A percentile compares a stretch with the other conserved stretches of the same genome.
Evolutionary conservation across 2,888 invertebrate genomes (phyloP).

Genomic region (Fragum sueziense): DNA sequence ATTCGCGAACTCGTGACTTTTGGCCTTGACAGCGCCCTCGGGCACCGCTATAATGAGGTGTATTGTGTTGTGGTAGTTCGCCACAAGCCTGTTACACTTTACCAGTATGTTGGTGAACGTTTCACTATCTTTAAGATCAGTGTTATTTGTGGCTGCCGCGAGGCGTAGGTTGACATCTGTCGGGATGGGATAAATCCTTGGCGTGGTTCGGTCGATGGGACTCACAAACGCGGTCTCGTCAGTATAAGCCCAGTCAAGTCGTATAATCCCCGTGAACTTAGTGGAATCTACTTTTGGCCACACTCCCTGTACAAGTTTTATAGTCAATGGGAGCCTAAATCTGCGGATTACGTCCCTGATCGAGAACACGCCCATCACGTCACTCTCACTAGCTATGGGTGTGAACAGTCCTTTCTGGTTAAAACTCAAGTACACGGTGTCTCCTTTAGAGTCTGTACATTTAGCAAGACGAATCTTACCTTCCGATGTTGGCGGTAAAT

Average conservation of each 20-base stretch:
- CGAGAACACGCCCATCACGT: slow-evolving; percentile 96
- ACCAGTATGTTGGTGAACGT: slow-evolving; percentile 67
- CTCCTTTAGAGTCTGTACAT: slow-evolving; percentile 93
- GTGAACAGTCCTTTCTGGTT: slow-evolving; percentile 96
- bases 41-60: slow-evolving; percentile 78
- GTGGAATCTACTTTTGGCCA: slow-evolving; percentile 86
- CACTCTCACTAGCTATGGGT: slow-evolving; percentile 94
- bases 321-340: slow-evolving; percentile 95
- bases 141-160: slow-evolving; percentile 84
- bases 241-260: slow-evolving; percentile 78
- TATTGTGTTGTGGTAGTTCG: slow-evolving; percentile 80
- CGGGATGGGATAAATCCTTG: slow-evolving; percentile 90
- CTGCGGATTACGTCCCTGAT: slow-evolving; percentile 91
- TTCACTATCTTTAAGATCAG: slow-evolving; percentile 67
- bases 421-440: slow-evolving; percentile 90
- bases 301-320: slow-evolving; percentile 94
- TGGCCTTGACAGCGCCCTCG: slow-evolving; percentile 68
- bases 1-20: slow-evolving; percentile 66
- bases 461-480: slow-evolving; percentile 87
- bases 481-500: slow-evolving; percentile 63
- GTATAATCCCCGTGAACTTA: slow-evolving; percentile 77
- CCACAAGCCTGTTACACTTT: slow-evolving; percentile 76
- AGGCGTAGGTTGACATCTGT: slow-evolving; percentile 93
- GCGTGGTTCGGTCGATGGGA: slow-evolving; percentile 74
- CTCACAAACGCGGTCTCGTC: slow-evolving; percentile 80